Conservation (phyloP, 2,113 vertebrate species). For the Cnemophilus loriae region DNA sequence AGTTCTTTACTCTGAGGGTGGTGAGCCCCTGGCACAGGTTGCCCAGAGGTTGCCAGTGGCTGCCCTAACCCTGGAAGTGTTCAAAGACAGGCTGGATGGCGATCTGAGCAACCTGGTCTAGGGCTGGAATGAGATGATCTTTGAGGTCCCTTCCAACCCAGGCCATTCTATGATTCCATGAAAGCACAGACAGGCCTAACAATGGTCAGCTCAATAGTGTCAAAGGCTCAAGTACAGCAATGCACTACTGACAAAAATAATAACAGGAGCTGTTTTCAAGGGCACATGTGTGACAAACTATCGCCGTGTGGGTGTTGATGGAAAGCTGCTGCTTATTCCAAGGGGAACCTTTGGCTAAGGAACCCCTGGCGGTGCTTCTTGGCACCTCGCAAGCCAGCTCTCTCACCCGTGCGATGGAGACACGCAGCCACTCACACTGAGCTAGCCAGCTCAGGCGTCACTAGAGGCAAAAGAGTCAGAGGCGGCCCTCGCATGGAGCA, state of each 20-base stretch:
- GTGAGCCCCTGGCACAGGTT: neutral
- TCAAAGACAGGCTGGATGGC: neutral
- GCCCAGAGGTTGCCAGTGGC: too few relatives aligned
- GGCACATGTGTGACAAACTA: neutral
- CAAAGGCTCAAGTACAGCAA: neutral
- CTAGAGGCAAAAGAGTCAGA: too few relatives aligned
- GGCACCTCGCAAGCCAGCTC: too few relatives aligned
- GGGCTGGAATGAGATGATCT: accelerated
- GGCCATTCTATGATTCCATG: too few relatives aligned
- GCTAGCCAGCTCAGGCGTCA: too few relatives aligned
- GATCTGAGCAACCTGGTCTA: neutral
- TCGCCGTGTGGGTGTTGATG: too few relatives aligned
- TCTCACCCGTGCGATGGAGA: too few relatives aligned
- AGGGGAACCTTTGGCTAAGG: too few relatives aligned
- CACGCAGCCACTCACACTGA: too few relatives aligned
- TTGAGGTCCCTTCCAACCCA: neutral
- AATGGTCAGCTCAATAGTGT: neutral
- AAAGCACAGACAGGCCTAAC: neutral
- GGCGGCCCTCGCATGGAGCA: too few relatives aligned
- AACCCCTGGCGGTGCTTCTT: too few relatives aligned
- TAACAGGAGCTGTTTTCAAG: neutral
- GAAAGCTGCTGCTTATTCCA: too few relatives aligned
- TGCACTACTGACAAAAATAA: neutral
- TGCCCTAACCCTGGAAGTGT: neutral
- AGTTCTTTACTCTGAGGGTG: neutral